phyloP scores from a whole-genome alignment of 2,888 invertebrate species.

The Cryptocephalus moraei region DNA sequence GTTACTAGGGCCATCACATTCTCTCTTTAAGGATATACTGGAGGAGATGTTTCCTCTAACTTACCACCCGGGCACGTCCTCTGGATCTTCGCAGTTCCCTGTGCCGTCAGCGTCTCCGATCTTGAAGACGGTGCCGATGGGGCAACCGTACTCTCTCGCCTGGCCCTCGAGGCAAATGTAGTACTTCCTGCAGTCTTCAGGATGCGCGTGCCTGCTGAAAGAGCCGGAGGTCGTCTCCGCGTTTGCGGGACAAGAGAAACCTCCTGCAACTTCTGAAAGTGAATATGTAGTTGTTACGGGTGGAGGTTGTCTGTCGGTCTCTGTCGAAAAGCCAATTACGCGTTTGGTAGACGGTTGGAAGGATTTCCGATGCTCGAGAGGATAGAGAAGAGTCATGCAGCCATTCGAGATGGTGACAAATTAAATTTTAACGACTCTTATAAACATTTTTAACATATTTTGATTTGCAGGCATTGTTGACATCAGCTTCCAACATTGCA shows the following conservation, averaged over 20 bases:
- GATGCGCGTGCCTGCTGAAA: conserved; percentile 91
- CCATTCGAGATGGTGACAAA: too few species aligned
- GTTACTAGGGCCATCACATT: too few species aligned
- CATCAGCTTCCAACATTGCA: too few species aligned
- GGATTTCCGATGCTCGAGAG: too few species aligned
- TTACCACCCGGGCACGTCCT: conserved; percentile 94
- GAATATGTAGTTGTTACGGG: conserved; percentile 9
- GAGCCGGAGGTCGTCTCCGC: conserved; percentile 78
- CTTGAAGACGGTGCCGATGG: conserved; percentile 92
- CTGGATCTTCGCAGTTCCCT: conserved; percentile 90
- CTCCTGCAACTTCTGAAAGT: conserved; percentile 76
- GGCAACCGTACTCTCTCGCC: conserved; percentile 90
- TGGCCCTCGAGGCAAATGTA: conserved; percentile 89
- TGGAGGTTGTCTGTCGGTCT: conserved; percentile 13
- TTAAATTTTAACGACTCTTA: too few species aligned
- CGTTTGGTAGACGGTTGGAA: too few species aligned
- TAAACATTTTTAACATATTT: too few species aligned
- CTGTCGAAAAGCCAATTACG: conserved; percentile 14
- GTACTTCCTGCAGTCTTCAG: conserved; percentile 90
- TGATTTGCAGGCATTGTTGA: too few species aligned
- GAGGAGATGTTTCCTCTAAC: too few species aligned
- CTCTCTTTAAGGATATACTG: too few species aligned
- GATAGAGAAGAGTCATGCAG: too few species aligned
- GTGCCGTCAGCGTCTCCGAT: conserved; percentile 84
- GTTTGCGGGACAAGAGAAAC: conserved; percentile 75